Base-by-base conservation (phyloP, 2,797 vertebrate species). In the Hippoglossus hippoglossus region DNA sequence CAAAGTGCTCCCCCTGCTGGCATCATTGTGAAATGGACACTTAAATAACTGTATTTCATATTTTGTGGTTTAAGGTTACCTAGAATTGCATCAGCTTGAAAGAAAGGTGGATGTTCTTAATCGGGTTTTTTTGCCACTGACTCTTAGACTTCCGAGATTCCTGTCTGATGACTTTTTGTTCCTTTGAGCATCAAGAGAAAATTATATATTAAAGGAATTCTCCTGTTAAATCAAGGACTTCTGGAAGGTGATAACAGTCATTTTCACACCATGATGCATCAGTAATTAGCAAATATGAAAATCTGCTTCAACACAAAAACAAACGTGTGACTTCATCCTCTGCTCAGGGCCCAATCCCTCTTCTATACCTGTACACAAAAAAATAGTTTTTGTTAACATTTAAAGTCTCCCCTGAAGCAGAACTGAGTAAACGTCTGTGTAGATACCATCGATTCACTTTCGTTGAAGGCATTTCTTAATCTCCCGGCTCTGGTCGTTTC, bases 1-100 rank as follows among this genome's bases (percentile, higher is more conserved):
- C 9, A 25, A 63, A 75, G 61, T 16, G 72, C 77, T 0, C 89
- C 91, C 88, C 78, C 92, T 94, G 89, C 87, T 92, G 94, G 82
- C 15, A 3, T 9, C 10, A 2, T 1, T 6, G 31, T 41, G 24
- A 26, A 72, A 11, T 28, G 9, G 2, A 6, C 12, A 34, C 1
- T 59, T 1, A 24, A 18, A 28, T 16, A 1, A 26, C 11, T 55
- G 1, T 19, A n/a, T 59, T 6, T 24, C 0, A 25, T 13, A 22
- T 11, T 8, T 46, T 0, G 46, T 34, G 8, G 9, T 39, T 34
- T 47, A 1, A 36, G 6, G 24, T 84, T 86, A 36, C 77, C 1
- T 31, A 1, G 4, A 49, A 34, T 80, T 70, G 50, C 71, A 71
- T 87, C 65, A 81, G 51, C 19, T 16, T 13, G 19, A 47, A 46